A percentile compares a stretch with the other conserved stretches of the same genome.
These are phyloP conservation scores for Panurus biarmicus DNA, from an alignment of 2,113 vertebrate species.

Conservation along the genomic window DNA sequence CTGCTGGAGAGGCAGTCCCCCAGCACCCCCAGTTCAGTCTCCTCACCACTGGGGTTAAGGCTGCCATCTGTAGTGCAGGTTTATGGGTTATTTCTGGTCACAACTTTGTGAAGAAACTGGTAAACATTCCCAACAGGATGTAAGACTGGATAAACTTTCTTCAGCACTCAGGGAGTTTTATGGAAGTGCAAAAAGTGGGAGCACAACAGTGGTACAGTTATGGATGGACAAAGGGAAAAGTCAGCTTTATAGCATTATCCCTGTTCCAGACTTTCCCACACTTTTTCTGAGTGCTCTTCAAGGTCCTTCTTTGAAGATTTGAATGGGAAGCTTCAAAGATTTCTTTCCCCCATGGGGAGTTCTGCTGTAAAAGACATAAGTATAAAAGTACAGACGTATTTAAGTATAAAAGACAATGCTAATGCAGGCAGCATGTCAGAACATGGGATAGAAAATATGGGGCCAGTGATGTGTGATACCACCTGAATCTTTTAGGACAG, in stretches of 20 bases:
- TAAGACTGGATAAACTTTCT: not conserved
- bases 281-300: not conserved
- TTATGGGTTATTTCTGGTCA: not conserved
- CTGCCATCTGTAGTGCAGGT: not conserved
- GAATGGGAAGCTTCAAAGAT: not conserved
- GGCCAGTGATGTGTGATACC: not conserved
- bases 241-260: not conserved
- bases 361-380: not conserved
- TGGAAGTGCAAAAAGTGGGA: not conserved
- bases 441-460: not conserved
- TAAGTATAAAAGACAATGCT: not conserved
- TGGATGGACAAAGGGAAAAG: not conserved
- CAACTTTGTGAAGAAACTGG: not conserved
- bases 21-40: not conserved
- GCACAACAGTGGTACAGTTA: not conserved
- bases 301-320: constrained; percentile 33
- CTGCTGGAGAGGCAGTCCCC: not conserved
- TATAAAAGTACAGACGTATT: no score
- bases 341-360: not conserved
- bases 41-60: not conserved
- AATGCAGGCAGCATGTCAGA: not conserved
- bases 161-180: not conserved
- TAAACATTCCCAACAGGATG: not conserved
- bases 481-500: not conserved
- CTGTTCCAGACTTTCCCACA: not conserved